phyloP scores from a whole-genome alignment of 1,140 invertebrate species.

The Drosophila pseudoananassae region DNA sequence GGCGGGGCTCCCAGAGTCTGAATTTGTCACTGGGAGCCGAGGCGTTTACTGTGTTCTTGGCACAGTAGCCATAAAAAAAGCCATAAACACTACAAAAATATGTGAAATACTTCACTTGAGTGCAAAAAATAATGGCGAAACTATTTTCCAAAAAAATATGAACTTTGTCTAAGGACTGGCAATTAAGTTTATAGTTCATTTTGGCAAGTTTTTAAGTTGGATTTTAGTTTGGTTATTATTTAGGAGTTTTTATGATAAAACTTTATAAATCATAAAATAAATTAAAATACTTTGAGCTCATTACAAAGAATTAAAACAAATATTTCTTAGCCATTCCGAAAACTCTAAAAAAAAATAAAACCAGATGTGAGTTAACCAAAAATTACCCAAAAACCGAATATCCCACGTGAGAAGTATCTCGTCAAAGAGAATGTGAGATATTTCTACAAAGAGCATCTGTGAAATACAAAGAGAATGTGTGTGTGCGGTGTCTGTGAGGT shows the following conservation, averaged over 20 bases:
- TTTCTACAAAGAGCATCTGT: conserved; percentile 7
- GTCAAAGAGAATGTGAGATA: neutral
- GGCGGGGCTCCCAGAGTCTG: conserved; percentile 22
- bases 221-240: neutral
- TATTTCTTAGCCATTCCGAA: neutral
- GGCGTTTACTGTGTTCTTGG: conserved; percentile 38
- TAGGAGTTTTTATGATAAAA: neutral
- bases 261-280: neutral
- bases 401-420: neutral
- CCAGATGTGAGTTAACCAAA: neutral
- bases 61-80: conserved; percentile 49
- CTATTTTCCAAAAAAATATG: conserved; percentile 13
- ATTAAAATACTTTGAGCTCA: neutral
- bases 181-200: conserved; percentile 7
- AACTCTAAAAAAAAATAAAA: neutral
- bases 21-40: conserved; percentile 36
- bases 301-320: neutral
- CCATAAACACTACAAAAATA: conserved; percentile 37
- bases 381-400: neutral
- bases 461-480: neutral
- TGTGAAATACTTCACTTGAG: conserved; percentile 24
- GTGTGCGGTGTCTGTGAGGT: neutral
- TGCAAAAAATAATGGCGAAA: conserved; percentile 19
- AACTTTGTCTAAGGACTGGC: neutral
- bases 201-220: neutral